Conservation (phyloP, 2,888 invertebrate species). For the Keiferia lycopersicella region DNA sequence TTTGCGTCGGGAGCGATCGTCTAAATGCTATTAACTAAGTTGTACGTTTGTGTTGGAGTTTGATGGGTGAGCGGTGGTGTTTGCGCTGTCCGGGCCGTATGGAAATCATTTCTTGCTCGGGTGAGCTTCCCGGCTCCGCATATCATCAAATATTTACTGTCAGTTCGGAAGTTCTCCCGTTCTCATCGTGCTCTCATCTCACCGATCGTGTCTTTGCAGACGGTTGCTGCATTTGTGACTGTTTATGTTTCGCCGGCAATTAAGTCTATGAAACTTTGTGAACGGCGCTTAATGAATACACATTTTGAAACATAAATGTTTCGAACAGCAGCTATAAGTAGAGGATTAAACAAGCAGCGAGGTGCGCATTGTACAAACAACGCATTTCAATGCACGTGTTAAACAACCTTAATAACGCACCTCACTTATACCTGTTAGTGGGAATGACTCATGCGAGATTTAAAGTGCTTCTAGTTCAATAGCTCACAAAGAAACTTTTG, state of each 20-base stretch:
- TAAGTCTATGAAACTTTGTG: slow-evolving; percentile 32
- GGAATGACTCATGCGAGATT: slow-evolving; percentile 23
- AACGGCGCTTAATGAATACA: slow-evolving; percentile 12
- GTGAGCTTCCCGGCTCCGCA: slow-evolving; percentile 66
- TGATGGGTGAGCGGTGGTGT: slow-evolving; percentile 72
- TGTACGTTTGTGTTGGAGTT: slow-evolving; percentile 72
- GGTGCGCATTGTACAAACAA: slow-evolving; percentile 12
- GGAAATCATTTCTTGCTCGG: slow-evolving; percentile 76
- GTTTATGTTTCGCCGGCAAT: slow-evolving; percentile 53
- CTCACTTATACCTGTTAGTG: slow-evolving; percentile 24
- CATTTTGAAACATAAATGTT: slow-evolving; percentile 14
- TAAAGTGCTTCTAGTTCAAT: slow-evolving; percentile 16
- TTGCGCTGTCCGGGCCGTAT: slow-evolving; percentile 68
- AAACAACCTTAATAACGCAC: slow-evolving; percentile 24
- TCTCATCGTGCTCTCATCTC: slow-evolving; percentile 50
- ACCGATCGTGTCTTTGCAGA: slow-evolving; percentile 64
- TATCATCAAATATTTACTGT: slow-evolving; percentile 72
- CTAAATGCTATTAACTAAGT: slow-evolving; percentile 76
- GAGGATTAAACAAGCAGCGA: slow-evolving; percentile 13
- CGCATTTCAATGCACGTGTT: slow-evolving; percentile 21
- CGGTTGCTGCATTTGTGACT: slow-evolving; percentile 53
- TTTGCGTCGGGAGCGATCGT: slow-evolving; percentile 57
- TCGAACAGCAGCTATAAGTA: not conserved
- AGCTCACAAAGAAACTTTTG: slow-evolving; percentile 9
- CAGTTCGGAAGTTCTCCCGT: slow-evolving; percentile 56